Conservation (phyloP, 1,140 invertebrate species). For the Littorina saxatilis region DNA sequence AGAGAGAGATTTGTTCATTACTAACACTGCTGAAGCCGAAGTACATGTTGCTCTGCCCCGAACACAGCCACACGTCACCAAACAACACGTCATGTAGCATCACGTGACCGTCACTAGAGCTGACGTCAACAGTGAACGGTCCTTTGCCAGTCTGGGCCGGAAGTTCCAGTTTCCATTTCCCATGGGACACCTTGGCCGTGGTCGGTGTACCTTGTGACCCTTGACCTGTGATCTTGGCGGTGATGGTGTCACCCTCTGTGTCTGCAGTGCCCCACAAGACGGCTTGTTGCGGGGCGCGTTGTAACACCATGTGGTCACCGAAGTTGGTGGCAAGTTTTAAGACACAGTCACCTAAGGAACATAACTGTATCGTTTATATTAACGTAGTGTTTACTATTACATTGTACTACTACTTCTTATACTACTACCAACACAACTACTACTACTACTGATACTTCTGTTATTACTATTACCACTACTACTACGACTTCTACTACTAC, state of each 20-base stretch:
- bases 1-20: no score
- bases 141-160: slow-evolving; percentile 35
- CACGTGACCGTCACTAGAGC: slow-evolving; percentile 24
- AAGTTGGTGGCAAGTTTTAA: slow-evolving; percentile 51
- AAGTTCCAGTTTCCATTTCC: slow-evolving; percentile 40
- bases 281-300: slow-evolving; percentile 54
- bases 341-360: not conserved
- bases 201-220: not conserved
- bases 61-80: slow-evolving; percentile 71
- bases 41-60: slow-evolving; percentile 71
- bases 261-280: slow-evolving; percentile 62
- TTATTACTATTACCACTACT: no score
- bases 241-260: slow-evolving; percentile 44
- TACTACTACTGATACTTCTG: no score
- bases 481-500: not conserved
- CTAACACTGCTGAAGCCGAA: slow-evolving; percentile 49
- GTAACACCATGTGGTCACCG: slow-evolving; percentile 68
- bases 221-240: slow-evolving; percentile 23
- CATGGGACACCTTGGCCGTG: slow-evolving; percentile 18
- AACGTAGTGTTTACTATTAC: no score
- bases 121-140: slow-evolving; percentile 51
- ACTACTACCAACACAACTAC: no score
- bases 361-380: no score
- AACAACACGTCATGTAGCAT: slow-evolving; percentile 63
- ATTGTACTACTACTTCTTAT: not conserved